Conservation (phyloP, 2,113 vertebrate species). For the Tupaia chinensis region DNA sequence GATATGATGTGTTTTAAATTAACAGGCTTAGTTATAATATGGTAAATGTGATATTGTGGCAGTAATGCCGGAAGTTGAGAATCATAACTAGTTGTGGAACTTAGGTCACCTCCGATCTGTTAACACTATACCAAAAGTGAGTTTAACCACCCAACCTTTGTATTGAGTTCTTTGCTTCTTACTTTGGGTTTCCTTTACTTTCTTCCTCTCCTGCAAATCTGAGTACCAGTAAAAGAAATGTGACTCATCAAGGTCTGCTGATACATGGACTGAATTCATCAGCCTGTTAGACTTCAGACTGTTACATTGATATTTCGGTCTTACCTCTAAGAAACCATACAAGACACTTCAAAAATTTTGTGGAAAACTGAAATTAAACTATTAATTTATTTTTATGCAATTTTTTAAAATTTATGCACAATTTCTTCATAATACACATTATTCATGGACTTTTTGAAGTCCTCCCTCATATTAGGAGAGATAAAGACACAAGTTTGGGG, state of each 20-base stretch:
- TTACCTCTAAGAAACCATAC: not conserved
- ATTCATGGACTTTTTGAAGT: too few species aligned
- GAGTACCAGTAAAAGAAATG: conserved; percentile 5
- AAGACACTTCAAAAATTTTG: not conserved
- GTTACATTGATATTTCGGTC: not conserved
- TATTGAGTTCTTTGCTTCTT: not conserved
- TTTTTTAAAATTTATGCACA: too few species aligned
- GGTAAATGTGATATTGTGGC: not conserved
- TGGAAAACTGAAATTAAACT: too few species aligned
- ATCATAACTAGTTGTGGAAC: not conserved
- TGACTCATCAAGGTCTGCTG: not conserved
- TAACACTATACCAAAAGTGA: not conserved
- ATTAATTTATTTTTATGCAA: too few species aligned
- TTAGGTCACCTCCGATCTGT: not conserved
- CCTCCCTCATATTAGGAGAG: too few species aligned
- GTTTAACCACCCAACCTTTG: not conserved
- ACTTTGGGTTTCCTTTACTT: not conserved
- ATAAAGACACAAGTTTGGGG: not conserved
- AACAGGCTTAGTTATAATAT: not conserved
- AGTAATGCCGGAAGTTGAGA: not conserved
- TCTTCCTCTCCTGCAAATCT: not conserved
- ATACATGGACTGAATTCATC: conserved; percentile 6
- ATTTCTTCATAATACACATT: too few species aligned
- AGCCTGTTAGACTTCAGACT: not conserved
- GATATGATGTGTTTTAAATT: conserved; percentile 20